Base-by-base conservation (phyloP, 2,888 invertebrate genomes). In the Chydorus sphaericus region DNA sequence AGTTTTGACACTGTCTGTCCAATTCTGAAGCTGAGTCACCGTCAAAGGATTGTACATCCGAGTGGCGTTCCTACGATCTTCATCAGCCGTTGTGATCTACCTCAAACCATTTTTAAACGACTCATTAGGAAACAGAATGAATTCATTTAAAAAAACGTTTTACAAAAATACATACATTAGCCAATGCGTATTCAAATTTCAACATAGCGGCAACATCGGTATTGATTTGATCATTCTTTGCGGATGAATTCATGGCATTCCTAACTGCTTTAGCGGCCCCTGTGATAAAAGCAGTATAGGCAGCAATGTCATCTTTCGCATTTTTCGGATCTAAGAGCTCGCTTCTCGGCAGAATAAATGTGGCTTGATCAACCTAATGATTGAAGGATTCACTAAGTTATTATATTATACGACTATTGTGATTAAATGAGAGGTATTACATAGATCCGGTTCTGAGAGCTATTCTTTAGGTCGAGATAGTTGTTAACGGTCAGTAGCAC, bases 121-220 rank as follows among this genome's bases (percentile, higher is more conserved):
- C 26, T 8, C 10, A 28, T 48, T 2, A 7, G 4, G 6, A 28
- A 39, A 39, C 16, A 39, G 5, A 3, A 39, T 3, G n/a, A n/a
- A n/a, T n/a, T n/a, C n/a, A n/a, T n/a, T n/a, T n/a, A 39, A 39
- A 3, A 39, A 39, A 39, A 8, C 3, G 4, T 39, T 39, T 2
- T 39, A 39, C 7, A 3, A 20, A 20, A 3, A n/a, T 39, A 20
- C 20, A 65, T 65, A 79, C 78, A 64, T 75, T 71, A 1, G 81
- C 81, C n/a, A 82, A 75, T 68, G 76, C 73, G 2, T 78, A 84
- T 73, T 92, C 91, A 67, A 92, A 91, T 36, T 78, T 71, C 33
- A 92, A 79, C 2, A 91, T 75, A 61, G 85, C 77, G 10, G 78
- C 75, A 33, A 86, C 82, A 60, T 82, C 66, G 54, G 59, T 59